Conservation (phyloP, 2,888 invertebrate genomes). For the Stenodema calcarata region DNA sequence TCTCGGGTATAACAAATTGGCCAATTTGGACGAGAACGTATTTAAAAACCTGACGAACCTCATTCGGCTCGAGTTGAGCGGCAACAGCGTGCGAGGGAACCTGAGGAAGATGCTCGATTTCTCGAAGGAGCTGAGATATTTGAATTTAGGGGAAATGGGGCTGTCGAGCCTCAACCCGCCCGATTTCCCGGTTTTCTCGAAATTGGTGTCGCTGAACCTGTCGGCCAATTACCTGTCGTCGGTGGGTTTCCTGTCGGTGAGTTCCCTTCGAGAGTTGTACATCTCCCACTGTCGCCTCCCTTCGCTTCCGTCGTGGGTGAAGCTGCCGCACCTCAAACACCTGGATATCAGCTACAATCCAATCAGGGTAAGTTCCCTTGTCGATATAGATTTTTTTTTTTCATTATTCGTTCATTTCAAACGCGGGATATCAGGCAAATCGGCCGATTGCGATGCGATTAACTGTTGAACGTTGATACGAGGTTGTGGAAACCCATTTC, state of each 20-base stretch:
- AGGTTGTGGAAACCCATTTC: no score
- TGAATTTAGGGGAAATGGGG: slow-evolving; percentile 79
- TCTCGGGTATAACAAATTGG: slow-evolving; percentile 80
- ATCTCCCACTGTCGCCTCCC: slow-evolving; percentile 79
- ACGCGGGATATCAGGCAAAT: no score
- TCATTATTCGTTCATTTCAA: no score
- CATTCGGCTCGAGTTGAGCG: slow-evolving; percentile 79
- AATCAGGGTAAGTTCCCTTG: slow-evolving; percentile 63
- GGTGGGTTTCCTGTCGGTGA: slow-evolving; percentile 63
- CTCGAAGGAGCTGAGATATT: slow-evolving; percentile 78
- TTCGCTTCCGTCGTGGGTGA: slow-evolving; percentile 77
- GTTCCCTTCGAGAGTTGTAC: slow-evolving; percentile 74
- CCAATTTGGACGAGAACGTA: slow-evolving; percentile 86
- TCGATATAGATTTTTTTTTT: not conserved
- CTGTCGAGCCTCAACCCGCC: slow-evolving; percentile 73
- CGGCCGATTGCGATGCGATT: no score
- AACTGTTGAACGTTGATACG: no score
- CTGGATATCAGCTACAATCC: slow-evolving; percentile 85
- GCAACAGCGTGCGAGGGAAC: slow-evolving; percentile 82
- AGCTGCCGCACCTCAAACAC: slow-evolving; percentile 74
- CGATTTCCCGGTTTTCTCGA: slow-evolving; percentile 74
- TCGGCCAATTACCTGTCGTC: slow-evolving; percentile 80
- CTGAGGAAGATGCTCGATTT: slow-evolving; percentile 88
- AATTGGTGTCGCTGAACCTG: slow-evolving; percentile 79
- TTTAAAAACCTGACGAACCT: slow-evolving; percentile 82